Base-by-base conservation (phyloP, 2,113 vertebrate species). In the Muscicapa adusta region DNA sequence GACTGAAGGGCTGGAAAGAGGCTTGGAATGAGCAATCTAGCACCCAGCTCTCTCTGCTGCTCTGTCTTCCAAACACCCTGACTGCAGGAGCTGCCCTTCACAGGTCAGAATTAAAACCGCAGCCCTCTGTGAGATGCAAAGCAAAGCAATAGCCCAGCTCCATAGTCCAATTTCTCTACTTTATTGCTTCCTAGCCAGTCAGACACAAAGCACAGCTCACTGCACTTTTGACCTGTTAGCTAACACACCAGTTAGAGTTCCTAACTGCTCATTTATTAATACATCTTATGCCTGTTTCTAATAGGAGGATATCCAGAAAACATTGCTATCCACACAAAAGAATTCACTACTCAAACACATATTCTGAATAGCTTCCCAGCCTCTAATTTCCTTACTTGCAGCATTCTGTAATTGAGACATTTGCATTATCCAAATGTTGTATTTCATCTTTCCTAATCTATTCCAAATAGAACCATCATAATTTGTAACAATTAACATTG, bases 21-120 rank as follows among this genome's bases (percentile, higher is more conserved):
- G 8, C 18, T 31, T 20, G 15, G 38, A 61, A 50, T 18, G 38
- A 47, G 25, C 5, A 25, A 54, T 3, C 6, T 4, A 25, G 14
- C 20, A 25, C 23, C 3, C 61, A 61, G 34, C 22, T 47, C 38
- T 66, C n/a, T 40, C 48, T n/a, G 12, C 14, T 26, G 2, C n/a
- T n/a, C 50, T 5, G 9, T 12, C n/a, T 25, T 22, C 31, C 54
- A 26, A 70, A 42, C 5, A 3, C 20, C 38, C 67, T 6, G 16
- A 8, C 12, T 23, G 54, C 17, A 45, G 42, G 29, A 65, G 6
- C 17, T 40, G 13, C 51, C 8, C 33, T 6, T 11, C 34, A 4
- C 1, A 45, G 20, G 0, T 19, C 9, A 20, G 28, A 51, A 48
- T 14, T 22, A 22, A 38, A 65, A 61, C 0, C 11, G 18, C 28